Evolutionary conservation across 2,113 vertebrate species (phyloP).

Genomic region (Corvus moneduloides): DNA sequence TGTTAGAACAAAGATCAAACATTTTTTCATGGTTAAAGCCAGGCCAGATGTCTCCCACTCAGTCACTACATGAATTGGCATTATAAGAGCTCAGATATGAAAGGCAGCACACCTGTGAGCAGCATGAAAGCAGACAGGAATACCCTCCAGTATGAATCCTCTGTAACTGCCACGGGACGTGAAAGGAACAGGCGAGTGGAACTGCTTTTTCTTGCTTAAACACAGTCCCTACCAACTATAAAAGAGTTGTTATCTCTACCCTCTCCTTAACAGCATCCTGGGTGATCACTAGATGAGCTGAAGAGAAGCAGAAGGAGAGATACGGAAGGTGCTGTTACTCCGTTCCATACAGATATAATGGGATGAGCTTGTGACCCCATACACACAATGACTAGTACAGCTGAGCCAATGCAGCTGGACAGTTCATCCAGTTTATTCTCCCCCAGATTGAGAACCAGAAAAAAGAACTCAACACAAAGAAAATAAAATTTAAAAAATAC

Average conservation of each 20-base stretch:
- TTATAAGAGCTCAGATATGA: background rate
- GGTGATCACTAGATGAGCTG: background rate
- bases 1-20: background rate
- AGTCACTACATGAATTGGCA: background rate
- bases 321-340: background rate
- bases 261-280: background rate
- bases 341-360: background rate
- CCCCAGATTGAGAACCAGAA: fast-evolving
- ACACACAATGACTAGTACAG: background rate
- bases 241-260: background rate
- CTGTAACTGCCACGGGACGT: background rate
- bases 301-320: background rate
- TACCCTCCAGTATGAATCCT: background rate
- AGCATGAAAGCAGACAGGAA: background rate
- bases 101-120: background rate
- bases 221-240: background rate
- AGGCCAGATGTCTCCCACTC: background rate
- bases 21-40: background rate
- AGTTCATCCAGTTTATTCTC: background rate
- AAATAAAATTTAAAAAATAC: background rate
- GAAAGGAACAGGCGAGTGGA: background rate
- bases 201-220: background rate
- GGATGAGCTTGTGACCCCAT: background rate
- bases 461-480: background rate
- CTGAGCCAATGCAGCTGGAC: background rate